Conservation (phyloP, 2,888 invertebrate species). For the Helicoverpa assulta region DNA sequence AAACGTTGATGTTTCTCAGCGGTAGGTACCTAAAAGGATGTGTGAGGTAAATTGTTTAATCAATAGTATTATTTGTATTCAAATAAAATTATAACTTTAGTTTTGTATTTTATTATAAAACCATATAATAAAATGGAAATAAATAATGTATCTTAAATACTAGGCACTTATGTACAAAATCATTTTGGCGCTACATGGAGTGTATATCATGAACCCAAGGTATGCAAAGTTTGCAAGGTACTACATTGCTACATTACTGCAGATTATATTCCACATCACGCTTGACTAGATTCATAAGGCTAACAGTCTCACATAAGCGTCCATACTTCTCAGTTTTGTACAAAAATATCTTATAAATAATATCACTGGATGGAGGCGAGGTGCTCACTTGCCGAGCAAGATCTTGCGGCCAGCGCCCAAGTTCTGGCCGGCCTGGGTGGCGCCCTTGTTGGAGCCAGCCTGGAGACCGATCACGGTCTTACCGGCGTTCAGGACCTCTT, state of each 20-base stretch:
- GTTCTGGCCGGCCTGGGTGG: constrained; percentile 97
- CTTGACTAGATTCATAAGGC: constrained; percentile 78
- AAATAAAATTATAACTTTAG: constrained; percentile 53
- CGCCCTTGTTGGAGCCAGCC: constrained; percentile 98
- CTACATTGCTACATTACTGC: constrained; percentile 57
- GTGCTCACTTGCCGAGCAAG: constrained; percentile 95
- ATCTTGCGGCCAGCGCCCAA: constrained; percentile 97
- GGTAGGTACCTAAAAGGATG: neutral
- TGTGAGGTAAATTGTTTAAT: neutral
- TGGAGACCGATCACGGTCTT: constrained; percentile 97
- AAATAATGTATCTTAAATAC: constrained; percentile 83
- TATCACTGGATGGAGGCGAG: constrained; percentile 82
- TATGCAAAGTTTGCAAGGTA: constrained; percentile 54
- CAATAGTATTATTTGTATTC: neutral
- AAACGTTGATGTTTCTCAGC: no score
- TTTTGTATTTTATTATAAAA: constrained; percentile 84
- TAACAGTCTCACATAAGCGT: constrained; percentile 83
- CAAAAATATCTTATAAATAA: constrained; percentile 85
- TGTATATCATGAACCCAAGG: constrained; percentile 69
- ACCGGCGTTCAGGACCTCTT: constrained; percentile 97
- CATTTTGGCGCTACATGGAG: constrained; percentile 82
- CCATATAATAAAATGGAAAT: constrained; percentile 86
- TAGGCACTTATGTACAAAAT: constrained; percentile 86
- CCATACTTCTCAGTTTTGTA: constrained; percentile 84
- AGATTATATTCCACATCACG: constrained; percentile 72